Base-by-base conservation (phyloP, 1,140 invertebrate species). In the Drosophila nasuta region DNA sequence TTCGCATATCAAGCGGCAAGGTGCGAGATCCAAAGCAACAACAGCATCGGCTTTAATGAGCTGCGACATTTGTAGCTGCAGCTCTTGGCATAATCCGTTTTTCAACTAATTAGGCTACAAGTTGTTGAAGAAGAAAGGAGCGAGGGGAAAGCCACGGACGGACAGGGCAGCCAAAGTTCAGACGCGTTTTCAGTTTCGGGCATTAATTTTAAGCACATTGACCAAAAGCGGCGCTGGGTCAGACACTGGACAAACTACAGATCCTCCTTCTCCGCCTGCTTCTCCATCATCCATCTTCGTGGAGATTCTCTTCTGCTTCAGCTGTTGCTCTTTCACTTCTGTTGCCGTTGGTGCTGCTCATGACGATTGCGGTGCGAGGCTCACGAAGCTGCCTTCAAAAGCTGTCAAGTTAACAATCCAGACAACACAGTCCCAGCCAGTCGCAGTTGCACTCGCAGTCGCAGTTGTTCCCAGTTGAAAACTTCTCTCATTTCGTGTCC, bases 331-430 rank as follows among this genome's bases (percentile, higher is more conserved):
- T 35, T 69, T 54, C 59, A 62, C 45, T 62, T 49, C 30, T 51
- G 60, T 17, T 38, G 35, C 48, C 17, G 35, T 41, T 56, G 52
- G 46, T 10, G 17, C 20, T 30, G 28, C 59, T 28, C 75, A 81
- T 82, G 80, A 81, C 80, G 81, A 80, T 81, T 87, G 82, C 77
- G 67, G 73, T 74, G 73, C 77, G 74, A 83, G 75, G 66, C 83
- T 88, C 83, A 88, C 83, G 83, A 88, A 88, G 57, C 85, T 87
- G 83, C 80, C 77, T 87, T 85, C 88, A 83, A 91, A 91, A 88
- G 88, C 88, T 91, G 88, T 91, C 88, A 91, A 91, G 88, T 91
- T 91, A 91, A 87, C 88, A 83, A 91, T 87, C 88, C 88, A 69
- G 81, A 90, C 77, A 88, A 89, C 74, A 85, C 78, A 85, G 77